Evolutionary conservation across 2,113 vertebrate species (phyloP), one percentile per base, ranked within the genome.

Genomic region (Martes martes): DNA sequence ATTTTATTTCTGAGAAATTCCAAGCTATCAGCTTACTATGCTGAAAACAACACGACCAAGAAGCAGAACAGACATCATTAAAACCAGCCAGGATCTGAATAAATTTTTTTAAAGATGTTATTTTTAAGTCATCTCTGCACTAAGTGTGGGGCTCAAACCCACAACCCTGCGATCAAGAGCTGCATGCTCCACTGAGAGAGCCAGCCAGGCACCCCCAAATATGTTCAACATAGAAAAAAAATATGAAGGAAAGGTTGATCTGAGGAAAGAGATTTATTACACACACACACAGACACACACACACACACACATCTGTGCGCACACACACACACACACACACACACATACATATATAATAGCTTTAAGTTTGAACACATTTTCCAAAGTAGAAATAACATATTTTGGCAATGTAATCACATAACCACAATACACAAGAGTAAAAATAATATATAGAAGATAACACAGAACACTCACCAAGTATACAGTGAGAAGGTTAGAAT

Each of bases 1-100:
- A 28, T 39, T 65, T 94, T 52, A 67, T 93, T 87, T 80, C 28
- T 88, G 31, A 90, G 55, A 87, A 47, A 76, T 84, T 31, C 11
- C 13, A 84, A 84, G 31, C 18, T 28, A 84, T 69, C n/a, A 14
- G 5, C 6, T 87, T 67, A 7, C 3, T 84, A 24, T 84, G 61
- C 15, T 28, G 14, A 84, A 90, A 95, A 86, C 7, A 96, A 65
- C 39, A 55, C 4, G 21, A 79, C 47, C 8, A 33, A 79, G 36
- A 93, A 55, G 50, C 39, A 52, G 45, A 71, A 74, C 1, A 90
- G 47, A 74, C 2, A 28, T 73, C 4, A 39, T 39, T 4, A 61
- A 11, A 59, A 1, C 28, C 39, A 69, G 4, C 14, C 76, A 91
- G 10, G 80, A 65, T 73, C 3, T 50, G n/a, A 78, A 73, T 31